Evolutionary conservation across 2,113 vertebrate species (phyloP).

Genomic region (Oncorhynchus tshawytscha): DNA sequence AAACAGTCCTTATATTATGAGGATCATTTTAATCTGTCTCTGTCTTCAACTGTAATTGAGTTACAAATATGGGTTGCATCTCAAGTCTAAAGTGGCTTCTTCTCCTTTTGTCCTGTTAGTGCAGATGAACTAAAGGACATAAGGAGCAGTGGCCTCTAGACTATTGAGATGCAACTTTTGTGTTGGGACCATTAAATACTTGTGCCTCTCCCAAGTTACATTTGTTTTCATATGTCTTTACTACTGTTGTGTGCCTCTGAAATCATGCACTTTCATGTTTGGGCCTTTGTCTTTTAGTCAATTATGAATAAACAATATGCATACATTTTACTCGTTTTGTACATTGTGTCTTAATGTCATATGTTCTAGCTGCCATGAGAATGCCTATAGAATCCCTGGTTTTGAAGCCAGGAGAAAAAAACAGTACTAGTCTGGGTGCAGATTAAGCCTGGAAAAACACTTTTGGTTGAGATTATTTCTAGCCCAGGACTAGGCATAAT

Average conservation of each 20-base stretch:
- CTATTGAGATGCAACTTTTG: neutral
- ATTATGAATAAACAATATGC: constrained; percentile 55
- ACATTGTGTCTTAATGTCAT: neutral
- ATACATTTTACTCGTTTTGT: neutral
- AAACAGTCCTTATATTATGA: constrained; percentile 19
- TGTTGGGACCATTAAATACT: neutral
- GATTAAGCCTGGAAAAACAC: too few relatives aligned
- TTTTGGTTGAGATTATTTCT: too few relatives aligned
- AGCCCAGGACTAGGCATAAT: too few relatives aligned
- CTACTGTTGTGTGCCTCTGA: constrained; percentile 19
- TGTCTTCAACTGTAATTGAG: constrained; percentile 19
- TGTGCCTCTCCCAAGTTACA: neutral
- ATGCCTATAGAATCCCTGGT: too few relatives aligned
- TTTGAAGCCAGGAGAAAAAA: too few relatives aligned
- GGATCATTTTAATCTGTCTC: constrained; percentile 27
- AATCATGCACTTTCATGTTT: constrained; percentile 57
- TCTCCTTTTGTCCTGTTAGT: too few relatives aligned
- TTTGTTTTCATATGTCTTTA: constrained; percentile 17
- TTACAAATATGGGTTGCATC: constrained; percentile 2
- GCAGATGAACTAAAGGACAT: too few relatives aligned
- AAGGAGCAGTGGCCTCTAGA: too few relatives aligned
- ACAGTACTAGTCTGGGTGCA: too few relatives aligned
- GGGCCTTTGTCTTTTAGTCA: constrained; percentile 27
- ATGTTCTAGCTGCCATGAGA: too few relatives aligned
- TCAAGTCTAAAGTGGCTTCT: too few relatives aligned